Base-by-base conservation (phyloP, 2,888 invertebrate species). In the Papilio gigon region DNA sequence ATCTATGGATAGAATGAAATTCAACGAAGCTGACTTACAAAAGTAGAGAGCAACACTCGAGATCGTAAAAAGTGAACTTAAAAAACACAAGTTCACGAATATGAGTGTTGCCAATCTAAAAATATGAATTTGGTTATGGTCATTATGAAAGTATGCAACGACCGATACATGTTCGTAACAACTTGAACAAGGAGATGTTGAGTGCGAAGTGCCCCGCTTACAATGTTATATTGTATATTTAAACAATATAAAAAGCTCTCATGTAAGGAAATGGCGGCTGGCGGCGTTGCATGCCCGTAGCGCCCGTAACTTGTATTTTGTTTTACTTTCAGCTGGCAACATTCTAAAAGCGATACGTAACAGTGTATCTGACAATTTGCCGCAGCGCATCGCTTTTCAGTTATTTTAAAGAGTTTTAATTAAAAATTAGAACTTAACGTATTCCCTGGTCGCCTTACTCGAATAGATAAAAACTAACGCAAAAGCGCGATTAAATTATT, bases 401-500 rank as follows among this genome's bases (percentile, higher is more conserved):
- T n/a, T 22, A 42, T 27, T 61, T 27, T 0, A 44, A n/a, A 20
- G 14, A 27, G 30, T 17, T 30, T 56, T 2, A 58, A 27, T 58
- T 20, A 56, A 61, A 56, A 35, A 70, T 40, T 63, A 53, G 8
- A 53, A 44, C 33, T 42, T 69, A 56, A 69, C 44, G 27, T 61
- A 68, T 59, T 62, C 37, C 44, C 37, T 47, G n/a, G n/a, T 44
- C 44, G 58, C 62, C 37, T 65, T 66, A 65, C 44, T 62, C 56
- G 44, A 62, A 50, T 27, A 60, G 17, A 14, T 64, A 64, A 22
- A 37, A 59, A 65, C 33, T 64, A 58, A 65, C 68, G 68, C 68
- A 69, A 69, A 69, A 69, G 68, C 68, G 65, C 50, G 60, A 53
- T 33, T 42, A 60, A 69, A 69, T 65, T 42, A 65, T 65, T 33